Percentiles rank a stretch among this genome's conserved stretches.
phyloP scores from a whole-genome alignment of 2,113 vertebrate genomes.

The Colossoma macropomum region DNA sequence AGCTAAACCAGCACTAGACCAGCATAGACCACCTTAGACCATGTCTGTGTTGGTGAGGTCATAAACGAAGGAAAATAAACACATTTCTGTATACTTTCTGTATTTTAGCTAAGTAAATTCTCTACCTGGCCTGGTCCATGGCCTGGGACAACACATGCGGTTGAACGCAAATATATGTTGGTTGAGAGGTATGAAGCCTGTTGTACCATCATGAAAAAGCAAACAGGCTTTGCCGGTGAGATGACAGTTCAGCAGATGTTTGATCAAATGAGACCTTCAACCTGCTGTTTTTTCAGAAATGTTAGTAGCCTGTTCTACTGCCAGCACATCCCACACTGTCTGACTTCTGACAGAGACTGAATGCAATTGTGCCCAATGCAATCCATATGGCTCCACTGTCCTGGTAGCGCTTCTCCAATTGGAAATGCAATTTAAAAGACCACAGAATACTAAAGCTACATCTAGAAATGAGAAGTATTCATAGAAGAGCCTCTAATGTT shows the following conservation, averaged over 20 bases:
- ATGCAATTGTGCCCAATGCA: not conserved
- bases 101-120: too few relatives aligned
- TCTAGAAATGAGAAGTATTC: not conserved
- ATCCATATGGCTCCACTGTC: conserved; percentile 14
- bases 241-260: conserved; percentile 12
- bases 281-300: not conserved
- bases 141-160: too few relatives aligned
- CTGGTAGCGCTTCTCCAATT: not conserved
- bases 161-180: too few relatives aligned
- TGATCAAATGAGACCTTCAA: not conserved
- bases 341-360: conserved; percentile 9
- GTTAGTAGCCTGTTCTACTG: not conserved
- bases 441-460: conserved; percentile 13
- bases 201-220: not conserved
- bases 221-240: not conserved
- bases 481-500: not conserved
- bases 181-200: too few relatives aligned
- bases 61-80: too few relatives aligned
- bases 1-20: too few relatives aligned
- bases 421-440: conserved; percentile 20
- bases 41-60: too few relatives aligned
- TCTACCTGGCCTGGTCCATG: too few relatives aligned
- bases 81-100: too few relatives aligned
- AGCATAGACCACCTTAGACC: too few relatives aligned
- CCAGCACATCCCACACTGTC: not conserved